Evolutionary conservation across 2,797 vertebrate genomes (phyloP).

Genomic region (Gymnodraco acuticeps): DNA sequence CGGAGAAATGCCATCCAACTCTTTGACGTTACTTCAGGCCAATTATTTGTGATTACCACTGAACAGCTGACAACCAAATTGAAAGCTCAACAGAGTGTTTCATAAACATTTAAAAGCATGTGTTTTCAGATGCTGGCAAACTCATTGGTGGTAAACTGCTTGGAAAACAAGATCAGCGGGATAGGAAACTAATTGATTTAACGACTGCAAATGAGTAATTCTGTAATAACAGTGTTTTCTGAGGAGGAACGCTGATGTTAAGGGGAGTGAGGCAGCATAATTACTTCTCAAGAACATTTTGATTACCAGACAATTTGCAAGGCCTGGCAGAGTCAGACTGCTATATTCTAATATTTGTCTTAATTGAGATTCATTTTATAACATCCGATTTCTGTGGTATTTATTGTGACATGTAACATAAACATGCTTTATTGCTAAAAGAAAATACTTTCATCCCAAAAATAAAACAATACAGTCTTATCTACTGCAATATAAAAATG

Average conservation of each 20-base stretch:
- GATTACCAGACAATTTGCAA: conserved; percentile 39
- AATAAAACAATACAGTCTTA: conserved; percentile 33
- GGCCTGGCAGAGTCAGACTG: conserved; percentile 9
- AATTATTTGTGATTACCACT: conserved; percentile 72
- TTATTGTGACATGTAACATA: not conserved
- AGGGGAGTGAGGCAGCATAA: conserved; percentile 30
- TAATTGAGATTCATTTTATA: conserved; percentile 24
- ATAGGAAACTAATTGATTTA: conserved; percentile 57
- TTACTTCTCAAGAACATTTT: conserved; percentile 30
- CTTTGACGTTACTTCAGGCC: conserved; percentile 60
- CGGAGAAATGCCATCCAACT: conserved; percentile 45
- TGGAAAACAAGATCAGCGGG: conserved; percentile 66
- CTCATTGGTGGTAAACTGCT: conserved; percentile 56
- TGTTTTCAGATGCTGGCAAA: conserved; percentile 42
- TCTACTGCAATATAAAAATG: conserved; percentile 32
- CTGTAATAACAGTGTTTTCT: conserved; percentile 51
- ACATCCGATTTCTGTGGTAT: not conserved
- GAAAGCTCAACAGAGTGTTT: conserved; percentile 51
- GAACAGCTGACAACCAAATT: conserved; percentile 60
- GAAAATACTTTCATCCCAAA: conserved; percentile 2
- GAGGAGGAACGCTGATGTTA: conserved; percentile 28
- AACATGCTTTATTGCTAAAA: conserved; percentile 6
- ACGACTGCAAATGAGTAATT: conserved; percentile 54
- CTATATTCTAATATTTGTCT: conserved; percentile 8
- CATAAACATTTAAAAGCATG: conserved; percentile 48